phyloP scores from a whole-genome alignment of 1,140 invertebrate genomes.

The Pseudomyrmex sp. region DNA sequence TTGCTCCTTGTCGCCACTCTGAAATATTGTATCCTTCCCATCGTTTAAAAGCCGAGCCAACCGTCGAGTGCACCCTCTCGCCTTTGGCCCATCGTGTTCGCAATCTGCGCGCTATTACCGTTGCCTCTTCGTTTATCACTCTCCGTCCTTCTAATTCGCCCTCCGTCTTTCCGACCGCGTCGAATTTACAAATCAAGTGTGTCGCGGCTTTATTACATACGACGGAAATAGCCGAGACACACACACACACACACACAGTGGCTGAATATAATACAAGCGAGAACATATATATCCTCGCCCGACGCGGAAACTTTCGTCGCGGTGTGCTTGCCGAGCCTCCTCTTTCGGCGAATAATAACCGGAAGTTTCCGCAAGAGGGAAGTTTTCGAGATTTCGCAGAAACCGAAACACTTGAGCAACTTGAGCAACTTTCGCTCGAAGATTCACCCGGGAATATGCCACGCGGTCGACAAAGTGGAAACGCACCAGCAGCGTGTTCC shows the following conservation, averaged over 20 bases:
- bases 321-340: constrained; percentile 4
- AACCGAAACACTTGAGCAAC: constrained; percentile 54
- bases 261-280: no score
- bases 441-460: constrained; percentile 21
- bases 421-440: constrained; percentile 38
- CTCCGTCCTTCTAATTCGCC: neutral
- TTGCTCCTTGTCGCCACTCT: constrained; percentile 77
- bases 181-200: constrained; percentile 29
- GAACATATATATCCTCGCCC: no score
- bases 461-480: constrained; percentile 30
- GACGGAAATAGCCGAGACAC: neutral
- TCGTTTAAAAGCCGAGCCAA: constrained; percentile 71
- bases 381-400: constrained; percentile 38
- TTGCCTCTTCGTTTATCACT: no score
- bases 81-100: constrained; percentile 12
- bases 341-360: constrained; percentile 19
- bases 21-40: constrained; percentile 77
- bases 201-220: constrained; percentile 22
- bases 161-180: constrained; percentile 17
- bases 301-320: neutral
- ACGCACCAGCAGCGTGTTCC: neutral
- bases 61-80: constrained; percentile 47
- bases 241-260: neutral
- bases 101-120: constrained; percentile 40
- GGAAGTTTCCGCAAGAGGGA: constrained; percentile 25